These are phyloP conservation scores for Euclidia mi DNA, from an alignment of 2,888 invertebrate species.

Conservation along the genomic window DNA sequence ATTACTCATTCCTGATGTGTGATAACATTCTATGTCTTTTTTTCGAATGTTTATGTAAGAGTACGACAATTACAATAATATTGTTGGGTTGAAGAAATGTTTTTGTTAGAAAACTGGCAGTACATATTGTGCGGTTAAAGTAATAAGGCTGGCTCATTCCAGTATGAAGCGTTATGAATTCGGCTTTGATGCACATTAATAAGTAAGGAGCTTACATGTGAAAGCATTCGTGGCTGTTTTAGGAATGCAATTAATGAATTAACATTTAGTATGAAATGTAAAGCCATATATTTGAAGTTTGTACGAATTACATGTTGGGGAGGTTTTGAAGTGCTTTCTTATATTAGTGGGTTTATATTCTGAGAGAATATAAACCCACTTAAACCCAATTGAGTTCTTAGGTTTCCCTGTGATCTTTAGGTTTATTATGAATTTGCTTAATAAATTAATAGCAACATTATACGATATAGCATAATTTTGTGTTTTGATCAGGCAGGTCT, in stretches of 20 bases:
- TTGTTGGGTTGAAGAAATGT: neutral
- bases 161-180: neutral
- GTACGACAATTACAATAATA: conserved; percentile 4
- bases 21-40: conserved; percentile 32
- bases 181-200: conserved; percentile 1
- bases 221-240: neutral
- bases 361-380: too few species aligned
- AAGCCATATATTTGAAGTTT: neutral
- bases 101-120: neutral
- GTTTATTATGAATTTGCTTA: too few species aligned
- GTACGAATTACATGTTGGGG: too few species aligned
- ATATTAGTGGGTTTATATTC: too few species aligned
- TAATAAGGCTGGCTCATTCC: neutral
- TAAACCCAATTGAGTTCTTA: too few species aligned
- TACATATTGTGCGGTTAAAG: too few species aligned
- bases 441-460: too few species aligned
- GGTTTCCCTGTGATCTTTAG: too few species aligned
- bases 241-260: conserved; percentile 21
- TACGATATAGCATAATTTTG: too few species aligned
- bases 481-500: too few species aligned
- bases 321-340: too few species aligned
- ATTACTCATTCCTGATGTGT: conserved; percentile 30
- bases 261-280: too few species aligned
- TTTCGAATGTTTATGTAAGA: conserved; percentile 19
- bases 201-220: neutral